Base-by-base conservation (phyloP, 2,888 invertebrate species). In the Phengaris arion region DNA sequence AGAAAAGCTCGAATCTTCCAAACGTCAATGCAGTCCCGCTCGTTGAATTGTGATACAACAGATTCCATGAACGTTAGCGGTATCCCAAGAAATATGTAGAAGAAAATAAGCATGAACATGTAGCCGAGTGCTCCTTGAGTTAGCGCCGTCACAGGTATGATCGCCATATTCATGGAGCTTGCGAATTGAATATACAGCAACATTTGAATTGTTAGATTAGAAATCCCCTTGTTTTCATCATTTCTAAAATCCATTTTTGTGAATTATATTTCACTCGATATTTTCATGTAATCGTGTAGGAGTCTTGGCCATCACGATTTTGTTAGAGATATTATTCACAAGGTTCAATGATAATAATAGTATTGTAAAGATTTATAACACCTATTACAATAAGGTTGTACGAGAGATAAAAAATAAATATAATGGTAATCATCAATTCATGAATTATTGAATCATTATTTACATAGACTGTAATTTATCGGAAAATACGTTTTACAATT, bases 11-110 rank as follows among this genome's bases (percentile, higher is more conserved):
- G 84, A 6, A 84, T 83, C 74, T 80, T 85, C 92, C 92, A 93
- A 2, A 89, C 85, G 46, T 87, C 84, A 13, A 92, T 79, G 78
- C 88, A 89, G 81, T 91, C 89, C 57, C 91, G 85, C 8, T 85
- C 84, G 0, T 93, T 92, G 78, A 90, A 93, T 80, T 92, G 93
- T 22, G 89, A 85, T 35, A 91, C 83, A 15, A 89, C 85, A 57
- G 84, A 83, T 79, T 93, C 93, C 90, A 92, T 89, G 80, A 90
- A 92, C 2, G 91, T 76, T 12, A 92, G 77, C 0, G 93, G 92
- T 76, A 91, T 86, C 5, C 92, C 92, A 12, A 90, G 57, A 2
- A 87, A 64, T 3, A 88, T 48, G 78, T 82, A 88, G 22, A 81
- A 64, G 7, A 85, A 0, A 6, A 82, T n/a, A 74, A 83, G 81